Evolutionary conservation across 2,888 invertebrate species (phyloP).

Genomic region (Pherbina coryleti): DNA sequence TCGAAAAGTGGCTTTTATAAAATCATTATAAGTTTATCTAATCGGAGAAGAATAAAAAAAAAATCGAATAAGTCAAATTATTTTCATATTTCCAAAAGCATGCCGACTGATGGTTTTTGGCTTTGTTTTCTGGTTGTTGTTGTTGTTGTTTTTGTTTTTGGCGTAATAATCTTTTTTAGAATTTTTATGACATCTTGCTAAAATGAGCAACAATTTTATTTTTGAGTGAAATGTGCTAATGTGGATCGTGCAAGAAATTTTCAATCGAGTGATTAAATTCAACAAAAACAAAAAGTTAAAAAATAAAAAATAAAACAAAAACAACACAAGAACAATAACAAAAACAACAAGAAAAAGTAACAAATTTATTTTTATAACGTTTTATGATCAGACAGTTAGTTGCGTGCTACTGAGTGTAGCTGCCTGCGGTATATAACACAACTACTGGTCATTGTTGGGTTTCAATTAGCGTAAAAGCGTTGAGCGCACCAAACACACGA

Average conservation of each 20-base stretch:
- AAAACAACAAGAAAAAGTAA: not conserved
- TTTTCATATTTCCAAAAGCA: not conserved
- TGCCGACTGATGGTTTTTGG: not conserved
- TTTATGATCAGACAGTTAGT: slow-evolving; percentile 19
- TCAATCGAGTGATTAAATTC: not conserved
- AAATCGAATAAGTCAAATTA: not conserved
- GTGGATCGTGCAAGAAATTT: not conserved
- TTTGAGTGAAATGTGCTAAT: not conserved
- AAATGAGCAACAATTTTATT: not conserved
- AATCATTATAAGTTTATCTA: not conserved
- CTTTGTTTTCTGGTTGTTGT: too few species aligned
- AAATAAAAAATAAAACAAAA: not conserved
- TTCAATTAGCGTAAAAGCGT: slow-evolving; percentile 1
- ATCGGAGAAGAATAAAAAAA: not conserved
- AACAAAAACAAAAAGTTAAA: not conserved
- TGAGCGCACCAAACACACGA: not conserved
- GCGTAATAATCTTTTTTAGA: not conserved
- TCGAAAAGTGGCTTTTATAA: not conserved
- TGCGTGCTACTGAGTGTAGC: not conserved
- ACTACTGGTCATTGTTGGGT: not conserved
- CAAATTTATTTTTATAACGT: not conserved
- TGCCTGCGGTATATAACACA: not conserved
- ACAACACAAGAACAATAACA: not conserved
- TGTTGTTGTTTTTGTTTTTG: not conserved
- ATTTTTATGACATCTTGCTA: not conserved